Evolutionary conservation across 2,888 invertebrate species (phyloP), one percentile per base, ranked within the genome.

Genomic region (Stenchaetothrips biformis): DNA sequence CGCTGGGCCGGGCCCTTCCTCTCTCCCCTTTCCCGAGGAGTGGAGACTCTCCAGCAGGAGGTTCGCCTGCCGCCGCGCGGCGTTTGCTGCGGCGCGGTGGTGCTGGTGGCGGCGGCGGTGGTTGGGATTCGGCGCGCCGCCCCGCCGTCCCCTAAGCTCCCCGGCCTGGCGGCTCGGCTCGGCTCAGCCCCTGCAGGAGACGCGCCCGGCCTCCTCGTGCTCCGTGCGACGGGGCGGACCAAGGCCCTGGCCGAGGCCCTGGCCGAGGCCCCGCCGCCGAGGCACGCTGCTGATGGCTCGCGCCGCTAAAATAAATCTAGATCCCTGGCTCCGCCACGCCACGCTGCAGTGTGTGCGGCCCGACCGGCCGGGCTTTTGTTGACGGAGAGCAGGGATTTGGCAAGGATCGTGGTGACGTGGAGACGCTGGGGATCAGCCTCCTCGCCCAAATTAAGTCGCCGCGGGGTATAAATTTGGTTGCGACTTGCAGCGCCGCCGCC

Each of bases 281-380:
- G 53, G 9, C 53, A 53, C 53, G 9, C 13, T 7, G 59, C 59
- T 9, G 21, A 74, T 74, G 67, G 67, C 67, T 25, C 67, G 25
- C 67, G 25, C 67, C 6, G 67, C 67, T 74, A 74, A 74, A 25
- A 74, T 74, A 74, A 74, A 74, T 74, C 67, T 74, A 25, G 67
- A 74, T 74, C 67, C 67, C 25, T 21, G 67, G 25, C 67, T 21
- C 2, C 53, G 21, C 25, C 37, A 37, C 37, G 37, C 37, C 37
- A 25, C 67, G 37, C 37, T 4, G 37, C 37, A 37, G 37, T 37
- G 37, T 37, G 37, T 37, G 37, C 37, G 37, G 37, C 1, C 37
- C 37, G 53, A 4, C 18, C 13, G 53, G 16, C 53, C 53, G 53
- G 13, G 53, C 16, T 18, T 53, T 53, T 53, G 53, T 53, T 53